A percentile compares a stretch with the other conserved stretches of the same genome.
Conservation (phyloP, 2,113 vertebrate species). For the Chaetops frenatus region DNA sequence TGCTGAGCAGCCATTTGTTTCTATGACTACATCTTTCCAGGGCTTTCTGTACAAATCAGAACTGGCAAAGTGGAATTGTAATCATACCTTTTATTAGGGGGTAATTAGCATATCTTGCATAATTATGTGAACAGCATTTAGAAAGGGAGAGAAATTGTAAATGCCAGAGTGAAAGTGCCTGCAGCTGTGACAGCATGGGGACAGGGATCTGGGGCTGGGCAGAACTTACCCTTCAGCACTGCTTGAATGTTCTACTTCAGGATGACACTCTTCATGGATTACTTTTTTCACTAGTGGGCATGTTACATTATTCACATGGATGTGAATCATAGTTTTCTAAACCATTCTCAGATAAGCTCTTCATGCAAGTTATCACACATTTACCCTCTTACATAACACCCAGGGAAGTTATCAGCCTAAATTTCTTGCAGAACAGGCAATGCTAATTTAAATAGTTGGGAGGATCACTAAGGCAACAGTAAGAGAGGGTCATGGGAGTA, state of each 20-base stretch:
- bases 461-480: conserved; percentile 33
- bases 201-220: neutral
- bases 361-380: neutral
- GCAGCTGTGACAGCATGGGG: neutral
- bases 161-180: neutral
- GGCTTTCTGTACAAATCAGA: neutral
- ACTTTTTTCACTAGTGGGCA: neutral
- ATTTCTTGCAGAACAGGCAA: conserved; percentile 23
- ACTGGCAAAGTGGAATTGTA: neutral
- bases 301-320: neutral
- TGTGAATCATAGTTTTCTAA: neutral
- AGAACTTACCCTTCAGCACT: neutral
- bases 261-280: neutral
- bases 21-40: conserved; percentile 28
- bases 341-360: neutral
- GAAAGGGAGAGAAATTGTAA: neutral
- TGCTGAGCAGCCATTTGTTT: conserved; percentile 1
- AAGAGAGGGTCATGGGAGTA: neutral
- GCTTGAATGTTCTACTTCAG: neutral
- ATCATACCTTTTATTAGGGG: neutral
- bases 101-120: neutral
- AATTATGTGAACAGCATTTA: neutral
- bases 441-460: neutral
- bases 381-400: conserved; percentile 25
- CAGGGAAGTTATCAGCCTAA: conserved; percentile 18